Evolutionary conservation across 2,888 invertebrate species (phyloP), one percentile per base, ranked within the genome.

Genomic region (Cryptophagus acutangulus): DNA sequence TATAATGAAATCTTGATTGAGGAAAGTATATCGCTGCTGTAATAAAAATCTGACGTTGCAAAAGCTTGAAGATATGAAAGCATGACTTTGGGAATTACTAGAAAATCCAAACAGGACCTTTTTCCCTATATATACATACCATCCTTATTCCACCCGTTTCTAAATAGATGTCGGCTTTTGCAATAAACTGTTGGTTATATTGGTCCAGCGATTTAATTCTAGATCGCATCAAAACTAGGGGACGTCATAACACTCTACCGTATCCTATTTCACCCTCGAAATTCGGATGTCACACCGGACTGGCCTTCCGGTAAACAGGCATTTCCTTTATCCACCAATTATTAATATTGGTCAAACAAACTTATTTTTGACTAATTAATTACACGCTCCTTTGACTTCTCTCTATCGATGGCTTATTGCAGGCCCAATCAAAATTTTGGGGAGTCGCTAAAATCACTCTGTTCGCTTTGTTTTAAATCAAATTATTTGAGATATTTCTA

Each of bases 1-100:
- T 69, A 69, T 67, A 69, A 69, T 69, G 66, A 67, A 69, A 69
- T 69, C 69, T 67, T 67, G 67, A 69, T 69, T 69, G 66, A 61
- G 64, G 61, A 61, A 61, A 63, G 63, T 63, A 63, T 65, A 67
- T 66, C 59, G 60, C 57, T 48, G 49, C 53, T 54, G 62, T 59
- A 66, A 65, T 67, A 66, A 67, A 67, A 67, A 63, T 65, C 63
- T 62, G 63, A 65, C 61, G 56, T 57, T 57, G 65, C 61, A 59
- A 55, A 57, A 59, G 54, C 57, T 50, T 44, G 47, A 42, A 45
- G 50, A 54, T 52, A 46, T 48, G 46, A 52, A 53, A 46, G 43
- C 50, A 38, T 47, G 51, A 45, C 47, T 49, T 44, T 46, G 28
- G 44, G 9, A 20, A 20, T 9, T 20, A 20, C 20, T 6, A 20